Evolutionary conservation across 2,888 invertebrate genomes (phyloP).

Genomic region (Acanthosepion pharaonis): DNA sequence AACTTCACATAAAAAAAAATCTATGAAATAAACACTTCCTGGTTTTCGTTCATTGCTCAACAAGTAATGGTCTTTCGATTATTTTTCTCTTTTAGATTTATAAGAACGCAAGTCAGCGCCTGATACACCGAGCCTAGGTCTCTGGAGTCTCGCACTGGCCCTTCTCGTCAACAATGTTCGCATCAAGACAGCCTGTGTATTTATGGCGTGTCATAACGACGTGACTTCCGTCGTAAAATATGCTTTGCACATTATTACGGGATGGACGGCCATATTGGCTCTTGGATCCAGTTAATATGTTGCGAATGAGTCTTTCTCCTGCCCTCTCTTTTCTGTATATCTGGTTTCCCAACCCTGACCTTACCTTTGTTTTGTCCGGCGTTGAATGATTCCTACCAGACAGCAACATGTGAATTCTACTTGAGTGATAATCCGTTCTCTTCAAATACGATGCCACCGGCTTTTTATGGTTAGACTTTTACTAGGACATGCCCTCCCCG

Average conservation of each 20-base stretch:
- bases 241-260: background rate
- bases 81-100: no score
- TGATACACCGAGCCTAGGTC: no score
- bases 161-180: background rate
- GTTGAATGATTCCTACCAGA: background rate
- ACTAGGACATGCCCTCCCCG: no score
- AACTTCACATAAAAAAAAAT: no score
- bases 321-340: background rate
- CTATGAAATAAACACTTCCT: no score
- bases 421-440: background rate
- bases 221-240: background rate
- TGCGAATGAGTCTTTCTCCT: background rate
- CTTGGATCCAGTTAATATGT: background rate
- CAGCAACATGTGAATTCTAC: background rate
- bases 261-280: background rate
- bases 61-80: no score
- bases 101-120: no score
- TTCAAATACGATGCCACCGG: background rate
- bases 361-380: background rate
- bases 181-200: background rate
- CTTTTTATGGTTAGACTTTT: background rate
- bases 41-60: no score
- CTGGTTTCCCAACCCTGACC: background rate
- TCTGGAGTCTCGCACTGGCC: background rate
- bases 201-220: slow-evolving; percentile 10